Conservation (phyloP, 2,888 invertebrate genomes). For the Lagria hirta region DNA sequence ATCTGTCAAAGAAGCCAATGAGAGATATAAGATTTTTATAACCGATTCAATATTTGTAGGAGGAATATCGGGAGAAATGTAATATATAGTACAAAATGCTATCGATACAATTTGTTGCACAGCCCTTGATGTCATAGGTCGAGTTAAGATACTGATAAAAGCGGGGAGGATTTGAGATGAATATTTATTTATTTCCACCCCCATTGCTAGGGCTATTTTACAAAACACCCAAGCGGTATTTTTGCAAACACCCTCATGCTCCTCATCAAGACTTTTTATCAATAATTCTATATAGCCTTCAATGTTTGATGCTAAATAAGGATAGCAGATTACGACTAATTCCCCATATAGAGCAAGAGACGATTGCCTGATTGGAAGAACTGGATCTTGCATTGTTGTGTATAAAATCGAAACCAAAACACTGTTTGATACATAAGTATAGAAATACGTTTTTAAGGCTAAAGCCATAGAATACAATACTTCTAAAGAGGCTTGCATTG, state of each 20-base stretch:
- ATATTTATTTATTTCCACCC: slow-evolving; percentile 88
- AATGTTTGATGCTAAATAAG: slow-evolving; percentile 91
- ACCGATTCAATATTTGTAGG: slow-evolving; percentile 86
- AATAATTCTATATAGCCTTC: slow-evolving; percentile 94
- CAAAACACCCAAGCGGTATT: slow-evolving; percentile 99
- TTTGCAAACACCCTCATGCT: slow-evolving; percentile 96
- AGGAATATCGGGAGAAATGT: slow-evolving; percentile 93
- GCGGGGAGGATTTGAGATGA: slow-evolving; percentile 84
- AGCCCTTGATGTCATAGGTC: slow-evolving; percentile 93
- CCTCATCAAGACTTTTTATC: slow-evolving; percentile 94
- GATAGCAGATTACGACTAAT: slow-evolving; percentile 74
- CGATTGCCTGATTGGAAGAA: slow-evolving; percentile 73
- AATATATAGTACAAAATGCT: slow-evolving; percentile 99
- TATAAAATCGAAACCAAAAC: slow-evolving; percentile 68
- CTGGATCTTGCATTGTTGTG: slow-evolving; percentile 73
- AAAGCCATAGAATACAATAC: slow-evolving; percentile 71
- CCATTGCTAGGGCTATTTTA: slow-evolving; percentile 94
- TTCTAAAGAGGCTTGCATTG: slow-evolving; percentile 76
- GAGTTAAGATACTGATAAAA: slow-evolving; percentile 90
- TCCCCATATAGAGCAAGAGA: slow-evolving; percentile 77
- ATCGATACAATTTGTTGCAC: slow-evolving; percentile 99
- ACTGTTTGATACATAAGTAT: slow-evolving; percentile 65
- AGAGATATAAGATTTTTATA: slow-evolving; percentile 98
- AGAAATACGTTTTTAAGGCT: slow-evolving; percentile 68
- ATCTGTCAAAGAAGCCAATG: slow-evolving; percentile 95